Evolutionary conservation across 2,113 vertebrate genomes (phyloP).

Genomic region (Colossoma macropomum): DNA sequence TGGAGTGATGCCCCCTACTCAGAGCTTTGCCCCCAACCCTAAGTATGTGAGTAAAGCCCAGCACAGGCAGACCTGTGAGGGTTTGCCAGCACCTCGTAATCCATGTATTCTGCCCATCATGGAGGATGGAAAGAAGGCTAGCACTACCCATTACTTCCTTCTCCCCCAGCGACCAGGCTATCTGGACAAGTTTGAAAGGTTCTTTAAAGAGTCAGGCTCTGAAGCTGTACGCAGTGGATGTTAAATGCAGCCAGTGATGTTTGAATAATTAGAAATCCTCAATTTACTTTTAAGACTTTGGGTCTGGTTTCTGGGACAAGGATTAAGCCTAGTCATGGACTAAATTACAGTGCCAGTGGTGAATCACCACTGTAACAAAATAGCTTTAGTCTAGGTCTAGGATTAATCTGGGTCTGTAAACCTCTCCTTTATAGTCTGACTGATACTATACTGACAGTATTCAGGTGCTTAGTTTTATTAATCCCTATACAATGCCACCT

Average conservation of each 20-base stretch:
- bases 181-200: constrained; percentile 83
- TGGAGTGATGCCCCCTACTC: constrained; percentile 96
- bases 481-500: constrained; percentile 13
- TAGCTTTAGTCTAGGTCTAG: too few species aligned
- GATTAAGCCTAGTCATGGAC: too few species aligned
- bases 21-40: constrained; percentile 97
- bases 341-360: too few species aligned
- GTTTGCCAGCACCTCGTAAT: constrained; percentile 63
- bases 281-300: constrained; percentile 19
- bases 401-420: too few species aligned
- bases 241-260: constrained; percentile 63
- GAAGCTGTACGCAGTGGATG: constrained; percentile 46
- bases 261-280: constrained; percentile 59
- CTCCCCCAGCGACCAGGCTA: constrained; percentile 85
- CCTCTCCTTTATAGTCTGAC: constrained; percentile 22
- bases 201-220: constrained; percentile 80
- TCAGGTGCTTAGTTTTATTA: constrained; percentile 30
- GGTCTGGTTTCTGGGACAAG: too few species aligned
- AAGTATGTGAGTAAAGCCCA: constrained; percentile 93
- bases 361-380: too few species aligned
- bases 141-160: constrained; percentile 94
- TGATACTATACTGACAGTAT: constrained; percentile 48
- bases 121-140: constrained; percentile 92
- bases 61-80: constrained; percentile 85
- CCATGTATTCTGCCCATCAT: constrained; percentile 97